Percentiles rank a stretch among this genome's conserved stretches.
Evolutionary conservation across 2,888 invertebrate species (phyloP).

Genomic region (Amorpha juglandis): DNA sequence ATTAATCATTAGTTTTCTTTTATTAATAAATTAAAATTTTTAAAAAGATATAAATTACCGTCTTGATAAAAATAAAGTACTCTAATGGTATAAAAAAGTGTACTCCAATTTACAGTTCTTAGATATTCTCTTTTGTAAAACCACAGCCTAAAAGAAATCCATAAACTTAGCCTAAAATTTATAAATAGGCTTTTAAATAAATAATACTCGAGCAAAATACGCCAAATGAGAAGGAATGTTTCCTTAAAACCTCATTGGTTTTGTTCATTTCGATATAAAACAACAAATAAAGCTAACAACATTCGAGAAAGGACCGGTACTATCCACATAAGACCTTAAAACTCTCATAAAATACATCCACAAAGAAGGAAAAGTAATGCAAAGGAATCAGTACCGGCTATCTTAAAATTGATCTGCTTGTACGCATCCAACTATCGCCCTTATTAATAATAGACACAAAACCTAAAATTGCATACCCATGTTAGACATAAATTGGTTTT

Average conservation of each 20-base stretch:
- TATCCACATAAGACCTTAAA: constrained; percentile 80
- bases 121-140: not conserved
- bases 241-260: constrained; percentile 30
- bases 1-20: too few relatives aligned
- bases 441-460: constrained; percentile 37
- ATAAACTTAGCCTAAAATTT: not conserved
- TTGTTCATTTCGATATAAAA: constrained; percentile 26
- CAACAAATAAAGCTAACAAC: constrained; percentile 46
- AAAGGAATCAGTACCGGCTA: constrained; percentile 82
- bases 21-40: too few relatives aligned
- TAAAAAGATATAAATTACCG: too few relatives aligned
- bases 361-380: constrained; percentile 83
- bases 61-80: too few relatives aligned
- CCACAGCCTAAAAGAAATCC: not conserved
- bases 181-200: not conserved
- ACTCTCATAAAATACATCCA: constrained; percentile 80
- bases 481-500: constrained; percentile 69
- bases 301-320: constrained; percentile 48
- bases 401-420: constrained; percentile 78
- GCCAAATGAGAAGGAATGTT: constrained; percentile 18
- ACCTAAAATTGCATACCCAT: constrained; percentile 48
- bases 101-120: too few relatives aligned
- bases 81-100: too few relatives aligned
- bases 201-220: not conserved
- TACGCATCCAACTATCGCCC: constrained; percentile 47